Evolutionary conservation across 2,797 vertebrate species (phyloP).

Genomic region (Rousettus madagascariensis): DNA sequence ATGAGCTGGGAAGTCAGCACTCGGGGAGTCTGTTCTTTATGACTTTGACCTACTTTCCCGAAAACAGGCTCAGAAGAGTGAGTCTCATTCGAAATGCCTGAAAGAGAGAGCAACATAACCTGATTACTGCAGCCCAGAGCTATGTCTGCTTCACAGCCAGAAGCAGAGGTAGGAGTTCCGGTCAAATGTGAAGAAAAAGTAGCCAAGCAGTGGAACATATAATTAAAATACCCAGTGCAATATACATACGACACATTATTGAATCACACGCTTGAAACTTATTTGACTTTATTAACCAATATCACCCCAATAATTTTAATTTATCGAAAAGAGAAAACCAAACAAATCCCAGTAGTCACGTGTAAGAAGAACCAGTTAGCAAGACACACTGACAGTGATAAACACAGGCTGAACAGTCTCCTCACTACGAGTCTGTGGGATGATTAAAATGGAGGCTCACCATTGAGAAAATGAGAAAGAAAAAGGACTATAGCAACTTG

Average conservation of each 20-base stretch:
- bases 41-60: slow-evolving; percentile 62
- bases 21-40: slow-evolving; percentile 42
- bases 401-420: neutral
- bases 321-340: neutral
- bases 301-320: no score
- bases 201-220: neutral
- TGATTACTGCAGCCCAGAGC: neutral
- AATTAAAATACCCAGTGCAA: neutral
- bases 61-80: slow-evolving; percentile 47
- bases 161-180: neutral
- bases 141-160: neutral
- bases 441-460: neutral
- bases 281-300: no score
- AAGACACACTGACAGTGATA: neutral
- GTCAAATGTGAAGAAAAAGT: slow-evolving; percentile 11
- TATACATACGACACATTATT: no score
- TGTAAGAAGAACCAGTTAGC: neutral
- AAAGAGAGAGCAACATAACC: neutral
- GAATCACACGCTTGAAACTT: no score
- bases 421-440: neutral
- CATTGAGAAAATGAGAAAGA: neutral
- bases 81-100: slow-evolving; percentile 51
- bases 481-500: slow-evolving; percentile 5
- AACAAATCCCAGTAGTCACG: neutral
- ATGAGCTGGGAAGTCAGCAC: slow-evolving; percentile 44